Evolutionary conservation across 2,888 invertebrate genomes (phyloP), one percentile per base, ranked within the genome.

Genomic region (Diplolepis rosae): DNA sequence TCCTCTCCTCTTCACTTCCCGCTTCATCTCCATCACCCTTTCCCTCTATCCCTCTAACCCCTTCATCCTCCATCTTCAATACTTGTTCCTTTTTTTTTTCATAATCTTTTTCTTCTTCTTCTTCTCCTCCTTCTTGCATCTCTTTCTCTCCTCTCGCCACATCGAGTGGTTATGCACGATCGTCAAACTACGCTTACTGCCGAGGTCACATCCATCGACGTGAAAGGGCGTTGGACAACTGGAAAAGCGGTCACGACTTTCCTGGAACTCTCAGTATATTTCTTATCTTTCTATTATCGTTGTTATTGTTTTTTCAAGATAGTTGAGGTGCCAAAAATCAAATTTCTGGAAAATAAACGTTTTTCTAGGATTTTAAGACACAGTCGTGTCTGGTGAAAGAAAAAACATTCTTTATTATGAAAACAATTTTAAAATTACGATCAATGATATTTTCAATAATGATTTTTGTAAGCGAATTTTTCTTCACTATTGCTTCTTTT

Each of bases 151-250:
- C 74, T 77, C 73, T 76, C 77, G 72, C 75, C 77, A 67, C 76
- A 76, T 78, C 80, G 77, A 76, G 77, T 82, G 72, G 79, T 81
- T 82, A 83, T 83, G 80, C 82, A 79, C 77, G 80, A 81, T 83
- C 81, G 77, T 83, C 82, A 74, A 82, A 79, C 77, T 77, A 77
- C 78, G 82, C 79, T 80, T 79, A 79, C 81, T 77, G 77, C 79
- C 78, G 81, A 83, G 84, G 83, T 82, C 83, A 83, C 82, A 82
- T 80, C 82, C 81, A 83, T 82, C 82, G 78, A 82, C 82, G 79
- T 80, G 77, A 75, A 79, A 77, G 77, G 77, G 77, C 75, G 74
- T 79, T 75, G 81, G 78, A 80, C 79, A 79, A 77, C 74, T 79
- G 77, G 80, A 78, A 78, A 79, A 77, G 77, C 73, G 78, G 73